Evolutionary conservation across 2,113 vertebrate genomes (phyloP).

Genomic region (Halichoeres trimaculatus): DNA sequence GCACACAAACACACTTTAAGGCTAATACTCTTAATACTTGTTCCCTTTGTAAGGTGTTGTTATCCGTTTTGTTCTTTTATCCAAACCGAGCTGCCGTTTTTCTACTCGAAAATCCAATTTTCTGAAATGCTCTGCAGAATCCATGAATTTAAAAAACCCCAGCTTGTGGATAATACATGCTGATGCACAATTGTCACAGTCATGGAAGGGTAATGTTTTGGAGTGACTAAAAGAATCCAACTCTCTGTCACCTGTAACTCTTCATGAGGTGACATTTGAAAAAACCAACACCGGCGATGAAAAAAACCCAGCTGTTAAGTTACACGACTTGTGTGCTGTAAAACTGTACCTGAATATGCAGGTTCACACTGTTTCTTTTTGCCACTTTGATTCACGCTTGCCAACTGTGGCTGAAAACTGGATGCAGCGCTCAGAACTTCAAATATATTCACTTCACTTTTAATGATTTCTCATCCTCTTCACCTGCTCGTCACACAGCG

Average conservation of each 20-base stretch:
- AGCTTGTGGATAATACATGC: not conserved
- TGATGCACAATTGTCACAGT: not conserved
- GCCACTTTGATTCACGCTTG: not conserved
- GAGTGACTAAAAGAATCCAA: no score
- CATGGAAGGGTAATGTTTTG: no score
- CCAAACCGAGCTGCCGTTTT: not conserved
- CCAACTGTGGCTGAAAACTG: not conserved
- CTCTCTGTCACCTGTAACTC: no score
- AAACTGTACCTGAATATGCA: not conserved
- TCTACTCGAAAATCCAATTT: constrained; percentile 1
- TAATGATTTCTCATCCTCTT: not conserved
- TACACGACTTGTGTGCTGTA: not conserved
- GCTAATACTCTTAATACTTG: not conserved
- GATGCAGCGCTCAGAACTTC: not conserved
- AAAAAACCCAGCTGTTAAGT: not conserved
- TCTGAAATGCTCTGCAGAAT: not conserved
- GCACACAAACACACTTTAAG: not conserved
- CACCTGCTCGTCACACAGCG: not conserved
- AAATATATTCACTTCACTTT: not conserved
- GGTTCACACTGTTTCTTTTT: not conserved
- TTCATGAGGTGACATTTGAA: no score
- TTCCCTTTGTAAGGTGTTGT: not conserved
- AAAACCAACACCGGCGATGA: no score
- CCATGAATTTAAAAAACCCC: not conserved
- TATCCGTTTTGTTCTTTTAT: not conserved